A percentile compares a stretch with the other conserved stretches of the same genome.
Conservation (phyloP, 1,140 invertebrate genomes). For the Reticulitermes speratus region DNA sequence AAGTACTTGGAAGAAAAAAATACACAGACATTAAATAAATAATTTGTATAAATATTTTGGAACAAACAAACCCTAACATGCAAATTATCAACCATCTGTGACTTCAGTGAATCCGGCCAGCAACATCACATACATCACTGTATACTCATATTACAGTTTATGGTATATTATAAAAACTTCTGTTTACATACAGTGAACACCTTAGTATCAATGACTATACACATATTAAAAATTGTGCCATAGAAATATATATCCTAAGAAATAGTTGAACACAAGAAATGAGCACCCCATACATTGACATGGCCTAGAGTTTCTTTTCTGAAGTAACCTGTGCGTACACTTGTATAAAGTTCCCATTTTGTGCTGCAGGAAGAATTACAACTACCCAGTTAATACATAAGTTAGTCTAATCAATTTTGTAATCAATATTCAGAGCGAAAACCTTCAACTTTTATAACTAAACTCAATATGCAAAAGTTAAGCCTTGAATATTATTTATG, state of each 20-base stretch:
- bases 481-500: too few relatives aligned
- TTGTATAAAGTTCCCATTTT: neutral
- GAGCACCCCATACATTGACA: neutral
- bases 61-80: neutral
- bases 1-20: neutral
- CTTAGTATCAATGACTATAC: neutral
- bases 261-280: neutral
- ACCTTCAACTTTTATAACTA: too few relatives aligned
- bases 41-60: neutral
- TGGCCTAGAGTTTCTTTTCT: neutral
- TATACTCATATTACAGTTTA: neutral
- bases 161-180: neutral
- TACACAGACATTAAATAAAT: neutral
- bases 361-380: too few relatives aligned
- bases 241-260: neutral
- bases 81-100: neutral
- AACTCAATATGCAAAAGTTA: too few relatives aligned
- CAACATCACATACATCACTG: neutral
- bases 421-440: too few relatives aligned
- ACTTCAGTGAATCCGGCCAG: neutral
- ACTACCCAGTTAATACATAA: too few relatives aligned
- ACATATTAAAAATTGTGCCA: neutral
- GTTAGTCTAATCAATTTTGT: too few relatives aligned
- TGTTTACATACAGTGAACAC: neutral
- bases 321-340: neutral